Evolutionary conservation across 2,888 invertebrate species (phyloP), one percentile per base, ranked within the genome.

Genomic region (Iphiclides podalirius): DNA sequence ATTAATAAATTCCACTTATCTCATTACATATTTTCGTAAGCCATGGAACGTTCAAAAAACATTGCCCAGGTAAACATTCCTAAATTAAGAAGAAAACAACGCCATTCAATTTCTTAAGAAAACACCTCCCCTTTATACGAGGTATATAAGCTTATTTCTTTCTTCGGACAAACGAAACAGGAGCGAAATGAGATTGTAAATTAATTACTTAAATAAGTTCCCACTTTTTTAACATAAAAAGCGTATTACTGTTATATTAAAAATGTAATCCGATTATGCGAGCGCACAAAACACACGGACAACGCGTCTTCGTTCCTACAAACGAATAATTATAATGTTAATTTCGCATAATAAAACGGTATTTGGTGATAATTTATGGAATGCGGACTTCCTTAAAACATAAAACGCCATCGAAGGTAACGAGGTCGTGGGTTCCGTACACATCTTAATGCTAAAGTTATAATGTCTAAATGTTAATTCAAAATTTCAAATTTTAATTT

Each of bases 251-350:
- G 36, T 41, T 52, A 53, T 55, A 55, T 58, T 58, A 55, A 61
- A 60, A 60, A 62, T 52, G 57, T 60, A 64, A 60, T 53, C 60
- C 59, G 53, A 64, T 64, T 59, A 52, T 36, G 35, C 34, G 15
- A 39, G 34, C 46, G 44, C 61, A 63, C 61, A 64, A 67, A 67
- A 66, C 59, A 58, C 60, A 58, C 11, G 31, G 61, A 60, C 60
- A 59, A 59, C 69, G 66, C 67, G 72, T 72, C 68, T 63, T 55
- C 58, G 59, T 61, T 66, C 58, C 53, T 61, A 62, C 60, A 64
- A 62, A 65, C 54, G 63, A 59, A 67, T 74, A 72, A 80, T 81
- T 79, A 79, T 70, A 72, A 79, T 75, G 61, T 75, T 75, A 79
- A 80, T 78, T 75, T 62, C 56, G 68, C 58, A 61, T 75, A 73